These are phyloP conservation scores for Notamacropus eugenii DNA, from an alignment of 2,797 vertebrate genomes.

Conservation along the genomic window DNA sequence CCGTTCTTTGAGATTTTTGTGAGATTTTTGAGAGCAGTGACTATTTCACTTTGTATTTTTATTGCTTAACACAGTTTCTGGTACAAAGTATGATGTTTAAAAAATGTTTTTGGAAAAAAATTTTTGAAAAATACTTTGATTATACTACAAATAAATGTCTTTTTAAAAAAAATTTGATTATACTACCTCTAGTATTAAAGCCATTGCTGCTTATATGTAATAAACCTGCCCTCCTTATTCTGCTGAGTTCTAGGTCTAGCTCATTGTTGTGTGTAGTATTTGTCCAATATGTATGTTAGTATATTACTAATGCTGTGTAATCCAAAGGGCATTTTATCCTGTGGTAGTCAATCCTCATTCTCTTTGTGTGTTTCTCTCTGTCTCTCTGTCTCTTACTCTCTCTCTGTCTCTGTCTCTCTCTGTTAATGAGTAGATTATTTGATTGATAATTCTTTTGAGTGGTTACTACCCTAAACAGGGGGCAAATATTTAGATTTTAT, in stretches of 20 bases:
- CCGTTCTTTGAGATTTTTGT: background rate
- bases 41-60: slow-evolving; percentile 13
- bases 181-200: background rate
- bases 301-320: background rate
- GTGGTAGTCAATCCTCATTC: background rate
- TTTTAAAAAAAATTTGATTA: background rate
- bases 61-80: slow-evolving; percentile 11
- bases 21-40: slow-evolving; percentile 12
- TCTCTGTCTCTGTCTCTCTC: no score
- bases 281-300: no score
- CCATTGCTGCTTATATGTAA: background rate
- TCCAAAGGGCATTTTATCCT: background rate
- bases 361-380: no score
- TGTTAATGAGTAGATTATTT: no score
- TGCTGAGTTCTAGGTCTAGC: background rate
- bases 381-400: no score
- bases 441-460: no score
- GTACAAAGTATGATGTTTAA: background rate
- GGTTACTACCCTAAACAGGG: no score
- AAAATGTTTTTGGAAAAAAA: background rate
- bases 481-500: no score
- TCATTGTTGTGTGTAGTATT: background rate
- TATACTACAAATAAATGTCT: background rate
- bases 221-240: background rate
- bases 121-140: background rate